Evolutionary conservation across 2,113 vertebrate species (phyloP).

Genomic region (Microcebus ravelobensis): DNA sequence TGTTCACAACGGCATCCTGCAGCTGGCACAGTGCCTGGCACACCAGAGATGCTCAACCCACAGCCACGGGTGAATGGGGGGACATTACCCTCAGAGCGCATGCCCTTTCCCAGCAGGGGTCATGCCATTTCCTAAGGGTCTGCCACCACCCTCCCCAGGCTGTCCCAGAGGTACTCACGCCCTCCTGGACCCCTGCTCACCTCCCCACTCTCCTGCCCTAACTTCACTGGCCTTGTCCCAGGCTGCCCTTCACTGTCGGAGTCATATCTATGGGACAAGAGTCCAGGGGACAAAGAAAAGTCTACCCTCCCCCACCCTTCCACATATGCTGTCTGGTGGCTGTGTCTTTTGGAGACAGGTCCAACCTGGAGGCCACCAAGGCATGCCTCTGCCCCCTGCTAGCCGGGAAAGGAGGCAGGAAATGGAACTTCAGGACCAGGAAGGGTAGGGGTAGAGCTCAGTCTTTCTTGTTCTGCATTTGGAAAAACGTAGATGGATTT

Average conservation of each 20-base stretch:
- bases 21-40: not conserved
- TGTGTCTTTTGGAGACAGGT: not conserved
- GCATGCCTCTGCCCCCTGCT: not conserved
- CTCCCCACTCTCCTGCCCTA: not conserved
- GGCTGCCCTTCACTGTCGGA: not conserved
- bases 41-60: not conserved
- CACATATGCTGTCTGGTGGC: not conserved
- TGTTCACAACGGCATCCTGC: not conserved
- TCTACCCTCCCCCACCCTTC: not conserved
- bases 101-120: not conserved
- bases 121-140: not conserved
- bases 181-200: not conserved
- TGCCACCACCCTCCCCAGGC: not conserved
- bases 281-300: not conserved
- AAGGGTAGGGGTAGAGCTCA: not conserved
- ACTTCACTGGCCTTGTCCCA: not conserved
- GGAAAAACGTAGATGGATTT: not conserved
- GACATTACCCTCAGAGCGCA: not conserved
- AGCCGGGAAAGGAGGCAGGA: not conserved
- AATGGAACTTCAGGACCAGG: not conserved
- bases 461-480: not conserved
- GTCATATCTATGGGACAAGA: not conserved
- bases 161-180: not conserved
- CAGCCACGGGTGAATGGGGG: not conserved
- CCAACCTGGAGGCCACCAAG: not conserved